Conservation (phyloP, 2,888 invertebrate species). For the Dryomyza anilis region DNA sequence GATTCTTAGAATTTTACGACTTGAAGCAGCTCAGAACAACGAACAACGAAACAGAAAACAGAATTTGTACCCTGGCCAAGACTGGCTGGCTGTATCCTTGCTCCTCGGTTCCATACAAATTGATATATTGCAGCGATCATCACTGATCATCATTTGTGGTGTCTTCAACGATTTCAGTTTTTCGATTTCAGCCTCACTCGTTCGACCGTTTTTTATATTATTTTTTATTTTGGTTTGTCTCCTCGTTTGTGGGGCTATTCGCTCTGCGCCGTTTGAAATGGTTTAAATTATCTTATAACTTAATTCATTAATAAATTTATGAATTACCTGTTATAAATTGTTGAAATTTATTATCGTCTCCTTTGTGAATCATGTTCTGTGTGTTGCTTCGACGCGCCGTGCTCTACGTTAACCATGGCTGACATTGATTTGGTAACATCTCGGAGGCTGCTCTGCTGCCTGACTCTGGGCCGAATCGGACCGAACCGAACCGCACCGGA, state of each 20-base stretch:
- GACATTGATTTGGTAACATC: constrained; percentile 22
- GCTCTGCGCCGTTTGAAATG: constrained; percentile 23
- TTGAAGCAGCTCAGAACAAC: background rate
- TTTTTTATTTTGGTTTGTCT: constrained; percentile 31
- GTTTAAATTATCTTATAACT: constrained; percentile 58
- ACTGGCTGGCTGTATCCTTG: constrained; percentile 6
- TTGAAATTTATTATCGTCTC: constrained; percentile 48
- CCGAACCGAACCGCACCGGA: no score
- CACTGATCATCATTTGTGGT: constrained; percentile 48
- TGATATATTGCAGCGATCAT: constrained; percentile 54
- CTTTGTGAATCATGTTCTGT: constrained; percentile 31
- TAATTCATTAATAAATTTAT: constrained; percentile 60
- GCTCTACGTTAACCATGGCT: constrained; percentile 3
- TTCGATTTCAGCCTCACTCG: background rate
- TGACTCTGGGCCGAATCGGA: no score
- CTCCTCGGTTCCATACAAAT: constrained; percentile 29
- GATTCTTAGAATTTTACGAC: constrained; percentile 36
- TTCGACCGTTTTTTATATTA: background rate
- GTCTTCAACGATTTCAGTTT: constrained; percentile 5
- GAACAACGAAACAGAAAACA: no score
- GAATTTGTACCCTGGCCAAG: constrained; percentile 3
- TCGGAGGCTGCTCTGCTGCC: no score
- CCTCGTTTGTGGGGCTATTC: constrained; percentile 44
- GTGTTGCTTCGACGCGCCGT: constrained; percentile 9
- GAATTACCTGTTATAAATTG: constrained; percentile 56